Evolutionary conservation across 2,888 invertebrate species (phyloP).

Genomic region (Tenodera sinensis): DNA sequence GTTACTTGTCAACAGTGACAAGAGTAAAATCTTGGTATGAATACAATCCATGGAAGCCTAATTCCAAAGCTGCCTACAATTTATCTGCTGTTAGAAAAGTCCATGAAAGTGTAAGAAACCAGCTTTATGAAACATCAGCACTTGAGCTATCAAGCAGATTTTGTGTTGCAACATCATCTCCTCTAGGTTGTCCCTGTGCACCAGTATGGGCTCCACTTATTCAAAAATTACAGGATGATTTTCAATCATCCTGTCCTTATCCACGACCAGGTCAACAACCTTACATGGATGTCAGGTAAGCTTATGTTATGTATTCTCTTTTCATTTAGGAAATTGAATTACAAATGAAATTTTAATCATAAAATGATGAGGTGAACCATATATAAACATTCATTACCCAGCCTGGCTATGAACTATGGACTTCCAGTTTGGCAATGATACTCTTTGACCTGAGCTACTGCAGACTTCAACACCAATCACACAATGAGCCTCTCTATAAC

Average conservation of each 20-base stretch:
- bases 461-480: too few species aligned
- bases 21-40: constrained; percentile 51
- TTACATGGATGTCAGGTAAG: not conserved
- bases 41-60: constrained; percentile 46
- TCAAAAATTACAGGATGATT: constrained; percentile 35
- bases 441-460: too few species aligned
- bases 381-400: too few species aligned
- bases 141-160: constrained; percentile 34
- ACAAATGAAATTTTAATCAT: too few species aligned
- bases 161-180: constrained; percentile 23
- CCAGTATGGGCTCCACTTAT: constrained; percentile 31
- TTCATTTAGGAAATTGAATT: too few species aligned
- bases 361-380: too few species aligned
- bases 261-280: not conserved
- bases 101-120: constrained; percentile 43
- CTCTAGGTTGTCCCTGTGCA: not conserved
- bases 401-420: too few species aligned
- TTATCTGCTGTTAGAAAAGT: constrained; percentile 45
- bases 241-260: constrained; percentile 33
- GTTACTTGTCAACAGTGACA: constrained; percentile 47
- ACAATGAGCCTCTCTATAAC: too few species aligned
- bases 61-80: constrained; percentile 45
- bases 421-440: too few species aligned
- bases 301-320: not conserved
- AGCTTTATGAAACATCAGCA: constrained; percentile 34